Base-by-base conservation (phyloP, 2,888 invertebrate genomes). In the Auanema freiburgensis region DNA sequence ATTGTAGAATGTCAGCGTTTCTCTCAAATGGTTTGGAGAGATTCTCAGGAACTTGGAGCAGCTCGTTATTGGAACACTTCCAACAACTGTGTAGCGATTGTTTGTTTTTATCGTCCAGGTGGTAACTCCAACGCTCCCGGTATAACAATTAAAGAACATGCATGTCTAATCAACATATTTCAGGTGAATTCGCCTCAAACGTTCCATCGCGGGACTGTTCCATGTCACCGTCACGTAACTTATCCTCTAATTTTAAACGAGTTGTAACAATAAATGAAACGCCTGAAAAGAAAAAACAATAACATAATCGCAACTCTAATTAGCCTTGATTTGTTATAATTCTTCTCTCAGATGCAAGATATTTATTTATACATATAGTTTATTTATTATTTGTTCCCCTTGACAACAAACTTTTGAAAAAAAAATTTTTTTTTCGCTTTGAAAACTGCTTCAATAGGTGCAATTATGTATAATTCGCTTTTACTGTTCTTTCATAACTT, bases 11-110 rank as follows among this genome's bases (percentile, higher is more conserved):
- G 78, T 59, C 78, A 81, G 63, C 66, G 79, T 62, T 83, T 83
- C 67, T 79, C 83, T 0, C 83, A 83, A 68, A 78, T 83, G 68
- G 73, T 83, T 2, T 83, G 83, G 83, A 70, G 79, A 40, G 77
- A 79, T 33, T 76, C 79, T 12, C 53, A 60, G 12, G 73, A 74
- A 57, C 57, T 74, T 11, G 73, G 73, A 44, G 73, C 71, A 0
- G 73, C 73, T 2, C 55, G 68, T 24, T 76, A 76, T 53, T 83
- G 83, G 83, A 78, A 80, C 55, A 83, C 79, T 6, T 66, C 76
- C 21, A 78, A 77, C 57, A 79, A 81, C 60, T 77, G 78, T 59
- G 76, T 83, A 14, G 79, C 81, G 11, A 72, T 83, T 12, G 83
- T 83, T 1, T 79, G 79, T 18, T 80, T 83, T 62, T 83, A 83